Percentiles rank a stretch among this genome's conserved stretches.
Conservation (phyloP, 2,797 vertebrate species). For the Falco columbarius region DNA sequence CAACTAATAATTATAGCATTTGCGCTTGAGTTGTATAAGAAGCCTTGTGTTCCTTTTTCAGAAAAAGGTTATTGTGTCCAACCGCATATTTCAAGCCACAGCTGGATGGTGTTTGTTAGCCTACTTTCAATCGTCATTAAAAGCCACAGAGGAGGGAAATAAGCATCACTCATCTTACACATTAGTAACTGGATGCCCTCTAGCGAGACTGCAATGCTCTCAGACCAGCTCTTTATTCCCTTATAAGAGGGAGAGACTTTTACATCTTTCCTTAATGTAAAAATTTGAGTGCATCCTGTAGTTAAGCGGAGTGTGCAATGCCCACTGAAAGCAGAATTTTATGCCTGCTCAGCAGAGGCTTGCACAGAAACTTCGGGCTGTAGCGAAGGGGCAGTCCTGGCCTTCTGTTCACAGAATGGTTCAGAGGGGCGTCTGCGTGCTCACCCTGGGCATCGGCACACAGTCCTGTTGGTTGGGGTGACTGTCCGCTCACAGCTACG, state of each 20-base stretch:
- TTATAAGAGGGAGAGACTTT: neutral
- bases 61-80: neutral
- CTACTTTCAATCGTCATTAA: neutral
- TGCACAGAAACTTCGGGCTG: neutral
- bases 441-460: no score
- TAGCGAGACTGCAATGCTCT: constrained; percentile 21
- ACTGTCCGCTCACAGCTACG: neutral
- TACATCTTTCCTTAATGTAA: neutral
- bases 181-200: constrained; percentile 59
- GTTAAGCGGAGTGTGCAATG: no score
- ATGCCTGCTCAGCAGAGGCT: neutral
- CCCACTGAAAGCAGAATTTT: neutral
- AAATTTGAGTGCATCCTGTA: neutral
- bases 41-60: neutral
- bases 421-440: rapidly evolving
- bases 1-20: constrained; percentile 36
- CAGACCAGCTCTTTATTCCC: neutral
- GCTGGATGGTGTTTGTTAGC: neutral
- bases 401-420: rapidly evolving
- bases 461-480: rapidly evolving
- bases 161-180: neutral
- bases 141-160: constrained; percentile 28
- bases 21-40: neutral
- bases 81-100: neutral
- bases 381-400: neutral